Percentiles rank a stretch among this genome's conserved stretches.
Evolutionary conservation across 1,140 invertebrate species (phyloP).

Genomic region (Acromyrmex heyeri): DNA sequence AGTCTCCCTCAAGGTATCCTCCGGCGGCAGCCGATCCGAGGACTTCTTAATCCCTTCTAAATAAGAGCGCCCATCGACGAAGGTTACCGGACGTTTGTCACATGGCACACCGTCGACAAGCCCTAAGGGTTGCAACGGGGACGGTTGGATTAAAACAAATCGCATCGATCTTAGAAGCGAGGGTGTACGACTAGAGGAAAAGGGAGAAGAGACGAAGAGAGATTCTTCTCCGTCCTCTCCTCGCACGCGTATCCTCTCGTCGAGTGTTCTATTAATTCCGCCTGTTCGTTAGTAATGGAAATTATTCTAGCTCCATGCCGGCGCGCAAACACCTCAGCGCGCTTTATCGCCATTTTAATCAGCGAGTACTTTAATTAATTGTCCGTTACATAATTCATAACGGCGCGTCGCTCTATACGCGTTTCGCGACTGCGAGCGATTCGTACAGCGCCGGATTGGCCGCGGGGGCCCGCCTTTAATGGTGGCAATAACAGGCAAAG

Average conservation of each 20-base stretch:
- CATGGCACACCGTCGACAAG: slow-evolving; percentile 29
- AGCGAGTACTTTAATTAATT: slow-evolving; percentile 76
- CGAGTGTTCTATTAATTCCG: slow-evolving; percentile 75
- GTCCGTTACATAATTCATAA: slow-evolving; percentile 76
- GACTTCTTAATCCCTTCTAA: slow-evolving; percentile 75
- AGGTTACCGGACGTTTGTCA: slow-evolving; percentile 74
- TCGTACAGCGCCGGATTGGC: slow-evolving; percentile 53
- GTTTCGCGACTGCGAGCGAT: slow-evolving; percentile 45
- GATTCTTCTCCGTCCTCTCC: background rate
- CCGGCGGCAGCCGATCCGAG: slow-evolving; percentile 51
- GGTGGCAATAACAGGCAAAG: slow-evolving; percentile 56
- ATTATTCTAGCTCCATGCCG: slow-evolving; percentile 69
- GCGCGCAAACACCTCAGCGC: slow-evolving; percentile 68
- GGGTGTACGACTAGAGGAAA: background rate
- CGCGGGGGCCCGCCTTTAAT: slow-evolving; percentile 56
- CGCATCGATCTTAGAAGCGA: slow-evolving; percentile 68
- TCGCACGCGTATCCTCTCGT: slow-evolving; percentile 34
- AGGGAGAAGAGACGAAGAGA: background rate
- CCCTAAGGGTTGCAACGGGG: slow-evolving; percentile 23
- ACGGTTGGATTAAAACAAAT: slow-evolving; percentile 75
- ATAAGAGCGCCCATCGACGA: slow-evolving; percentile 70
- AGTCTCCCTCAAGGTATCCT: slow-evolving; percentile 23
- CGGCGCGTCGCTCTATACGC: slow-evolving; percentile 32
- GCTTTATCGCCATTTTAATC: slow-evolving; percentile 75
- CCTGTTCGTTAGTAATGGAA: slow-evolving; percentile 75